Evolutionary conservation across 1,140 invertebrate species (phyloP).

Genomic region (Musca vetustissima): DNA sequence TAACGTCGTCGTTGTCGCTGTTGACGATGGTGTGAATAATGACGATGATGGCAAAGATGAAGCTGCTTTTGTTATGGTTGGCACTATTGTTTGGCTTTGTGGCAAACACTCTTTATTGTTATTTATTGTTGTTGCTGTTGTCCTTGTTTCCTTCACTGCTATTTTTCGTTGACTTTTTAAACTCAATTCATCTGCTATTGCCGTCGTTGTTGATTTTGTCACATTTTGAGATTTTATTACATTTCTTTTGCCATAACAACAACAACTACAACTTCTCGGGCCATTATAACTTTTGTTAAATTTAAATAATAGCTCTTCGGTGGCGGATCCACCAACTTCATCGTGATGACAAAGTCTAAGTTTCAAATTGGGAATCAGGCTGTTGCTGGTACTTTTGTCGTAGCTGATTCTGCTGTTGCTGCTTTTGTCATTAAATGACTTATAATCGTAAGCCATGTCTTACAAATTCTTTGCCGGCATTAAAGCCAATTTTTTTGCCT

Average conservation of each 20-base stretch:
- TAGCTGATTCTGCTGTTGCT: no score
- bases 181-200: no score
- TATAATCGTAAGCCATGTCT: slow-evolving; percentile 16
- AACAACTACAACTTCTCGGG: background rate
- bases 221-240: slow-evolving; percentile 5
- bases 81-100: slow-evolving; percentile 2
- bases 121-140: no score
- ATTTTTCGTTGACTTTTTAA: no score
- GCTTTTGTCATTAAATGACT: background rate
- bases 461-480: slow-evolving; percentile 2
- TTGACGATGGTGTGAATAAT: background rate
- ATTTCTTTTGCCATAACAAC: slow-evolving; percentile 1
- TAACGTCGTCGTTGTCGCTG: background rate
- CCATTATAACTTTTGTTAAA: background rate
- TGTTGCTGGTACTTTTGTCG: background rate
- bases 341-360: background rate
- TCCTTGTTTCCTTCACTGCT: no score
- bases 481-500: slow-evolving; percentile 13
- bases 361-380: background rate
- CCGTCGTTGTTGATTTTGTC: background rate
- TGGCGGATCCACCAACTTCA: no score
- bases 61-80: background rate
- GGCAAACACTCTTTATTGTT: slow-evolving; percentile 1
- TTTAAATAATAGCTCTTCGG: background rate
- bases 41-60: no score